phyloP scores from a whole-genome alignment of 1,140 invertebrate genomes.

The Oncopodura yosiiana region DNA sequence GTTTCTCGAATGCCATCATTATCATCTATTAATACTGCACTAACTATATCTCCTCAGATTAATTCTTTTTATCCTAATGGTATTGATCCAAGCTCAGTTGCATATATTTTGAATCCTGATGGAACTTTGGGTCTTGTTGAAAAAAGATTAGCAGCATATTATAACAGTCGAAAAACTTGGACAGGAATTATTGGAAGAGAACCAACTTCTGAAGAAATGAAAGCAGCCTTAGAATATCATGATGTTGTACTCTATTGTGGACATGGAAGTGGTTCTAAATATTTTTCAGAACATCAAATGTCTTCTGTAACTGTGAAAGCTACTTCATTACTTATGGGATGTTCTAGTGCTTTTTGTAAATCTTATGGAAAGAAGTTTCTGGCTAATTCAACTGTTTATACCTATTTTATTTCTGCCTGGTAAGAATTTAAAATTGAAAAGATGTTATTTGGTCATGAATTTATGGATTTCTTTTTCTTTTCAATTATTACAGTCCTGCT shows the following conservation, averaged over 20 bases:
- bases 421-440: conserved; percentile 8
- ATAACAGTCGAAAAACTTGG: conserved; percentile 16
- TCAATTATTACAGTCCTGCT: conserved; percentile 20
- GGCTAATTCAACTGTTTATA: conserved; percentile 13
- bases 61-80: neutral
- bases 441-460: neutral
- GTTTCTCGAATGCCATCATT: conserved; percentile 32
- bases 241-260: conserved; percentile 33
- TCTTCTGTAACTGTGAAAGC: conserved; percentile 25
- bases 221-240: conserved; percentile 22
- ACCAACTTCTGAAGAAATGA: conserved; percentile 10
- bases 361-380: conserved; percentile 15
- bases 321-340: conserved; percentile 32
- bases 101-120: conserved; percentile 32
- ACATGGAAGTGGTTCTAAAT: conserved; percentile 25
- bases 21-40: conserved; percentile 4
- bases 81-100: conserved; percentile 14
- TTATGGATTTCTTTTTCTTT: neutral
- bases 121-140: conserved; percentile 22
- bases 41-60: conserved; percentile 2
- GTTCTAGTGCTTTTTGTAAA: conserved; percentile 26
- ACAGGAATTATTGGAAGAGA: conserved; percentile 14
- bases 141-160: conserved; percentile 26
- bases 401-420: conserved; percentile 24
- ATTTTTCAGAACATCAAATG: conserved; percentile 27